These are phyloP conservation scores for Helleia helle DNA, from an alignment of 2,888 invertebrate genomes.

Conservation along the genomic window DNA sequence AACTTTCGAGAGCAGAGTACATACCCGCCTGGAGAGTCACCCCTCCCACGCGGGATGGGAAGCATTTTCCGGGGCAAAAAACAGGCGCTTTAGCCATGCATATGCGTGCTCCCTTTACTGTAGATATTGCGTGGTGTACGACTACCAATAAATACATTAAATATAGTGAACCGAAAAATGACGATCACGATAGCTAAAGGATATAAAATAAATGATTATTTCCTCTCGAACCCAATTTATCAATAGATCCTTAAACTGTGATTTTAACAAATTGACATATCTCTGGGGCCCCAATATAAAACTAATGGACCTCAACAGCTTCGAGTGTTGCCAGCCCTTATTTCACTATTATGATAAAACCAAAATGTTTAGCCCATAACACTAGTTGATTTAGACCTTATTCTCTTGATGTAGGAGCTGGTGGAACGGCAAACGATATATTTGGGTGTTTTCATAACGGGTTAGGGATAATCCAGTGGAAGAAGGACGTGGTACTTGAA, in stretches of 20 bases:
- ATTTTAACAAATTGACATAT: constrained; percentile 17
- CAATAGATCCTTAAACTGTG: constrained; percentile 1
- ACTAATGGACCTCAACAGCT: constrained; percentile 18
- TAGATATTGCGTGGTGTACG: too few species aligned
- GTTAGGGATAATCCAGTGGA: constrained; percentile 10
- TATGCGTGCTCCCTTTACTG: too few species aligned
- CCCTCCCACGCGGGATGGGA: too few species aligned
- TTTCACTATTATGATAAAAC: background rate
- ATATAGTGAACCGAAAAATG: too few species aligned
- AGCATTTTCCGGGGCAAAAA: too few species aligned
- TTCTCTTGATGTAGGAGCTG: background rate
- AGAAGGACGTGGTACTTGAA: constrained; percentile 18
- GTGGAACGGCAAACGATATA: background rate
- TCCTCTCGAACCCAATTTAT: background rate
- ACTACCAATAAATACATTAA: too few species aligned
- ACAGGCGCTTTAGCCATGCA: too few species aligned
- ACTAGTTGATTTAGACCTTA: background rate
- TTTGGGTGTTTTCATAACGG: constrained; percentile 11
- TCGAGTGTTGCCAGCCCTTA: constrained; percentile 1
- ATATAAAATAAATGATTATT: too few species aligned
- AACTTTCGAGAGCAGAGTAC: too few species aligned
- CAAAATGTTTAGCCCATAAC: background rate
- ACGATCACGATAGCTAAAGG: too few species aligned
- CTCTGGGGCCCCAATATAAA: constrained; percentile 22
- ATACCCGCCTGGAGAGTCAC: too few species aligned